Conservation (phyloP, 2,888 invertebrate species). For the Eurytoma adleriae region DNA sequence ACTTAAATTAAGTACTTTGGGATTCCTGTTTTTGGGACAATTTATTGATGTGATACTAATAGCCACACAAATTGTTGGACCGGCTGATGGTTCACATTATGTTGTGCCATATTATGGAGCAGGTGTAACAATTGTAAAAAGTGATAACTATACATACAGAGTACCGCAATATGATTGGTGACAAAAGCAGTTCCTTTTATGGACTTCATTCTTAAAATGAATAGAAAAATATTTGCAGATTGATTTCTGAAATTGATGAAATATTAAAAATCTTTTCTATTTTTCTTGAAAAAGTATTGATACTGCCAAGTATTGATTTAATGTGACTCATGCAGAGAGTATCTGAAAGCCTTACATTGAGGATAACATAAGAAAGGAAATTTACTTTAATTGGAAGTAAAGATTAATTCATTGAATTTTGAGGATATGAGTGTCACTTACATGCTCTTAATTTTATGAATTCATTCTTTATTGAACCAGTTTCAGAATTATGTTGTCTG, state of each 20-base stretch:
- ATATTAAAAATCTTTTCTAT: not conserved
- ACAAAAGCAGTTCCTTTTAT: slow-evolving; percentile 61
- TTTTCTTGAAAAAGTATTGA: slow-evolving; percentile 14
- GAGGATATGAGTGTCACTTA: too few relatives aligned
- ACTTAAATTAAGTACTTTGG: slow-evolving; percentile 95
- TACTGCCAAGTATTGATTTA: not conserved
- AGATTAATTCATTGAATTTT: too few relatives aligned
- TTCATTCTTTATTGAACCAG: too few relatives aligned
- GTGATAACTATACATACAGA: slow-evolving; percentile 90
- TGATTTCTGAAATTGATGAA: slow-evolving; percentile 11
- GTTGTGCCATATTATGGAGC: slow-evolving; percentile 96
- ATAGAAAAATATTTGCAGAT: not conserved
- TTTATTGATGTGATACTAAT: slow-evolving; percentile 96
- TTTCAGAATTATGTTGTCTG: not conserved
- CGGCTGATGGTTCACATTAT: slow-evolving; percentile 96
- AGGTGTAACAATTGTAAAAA: slow-evolving; percentile 86
- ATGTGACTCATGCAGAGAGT: too few relatives aligned
- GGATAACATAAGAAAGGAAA: too few relatives aligned
- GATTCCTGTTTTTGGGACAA: slow-evolving; percentile 97
- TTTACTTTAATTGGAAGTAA: too few relatives aligned
- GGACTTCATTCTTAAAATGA: too few relatives aligned
- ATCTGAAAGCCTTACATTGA: too few relatives aligned
- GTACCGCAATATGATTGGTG: slow-evolving; percentile 89
- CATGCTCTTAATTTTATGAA: too few relatives aligned
- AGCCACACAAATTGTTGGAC: slow-evolving; percentile 95